Base-by-base conservation (phyloP, 2,888 invertebrate genomes). In the Drosophila affinis region DNA sequence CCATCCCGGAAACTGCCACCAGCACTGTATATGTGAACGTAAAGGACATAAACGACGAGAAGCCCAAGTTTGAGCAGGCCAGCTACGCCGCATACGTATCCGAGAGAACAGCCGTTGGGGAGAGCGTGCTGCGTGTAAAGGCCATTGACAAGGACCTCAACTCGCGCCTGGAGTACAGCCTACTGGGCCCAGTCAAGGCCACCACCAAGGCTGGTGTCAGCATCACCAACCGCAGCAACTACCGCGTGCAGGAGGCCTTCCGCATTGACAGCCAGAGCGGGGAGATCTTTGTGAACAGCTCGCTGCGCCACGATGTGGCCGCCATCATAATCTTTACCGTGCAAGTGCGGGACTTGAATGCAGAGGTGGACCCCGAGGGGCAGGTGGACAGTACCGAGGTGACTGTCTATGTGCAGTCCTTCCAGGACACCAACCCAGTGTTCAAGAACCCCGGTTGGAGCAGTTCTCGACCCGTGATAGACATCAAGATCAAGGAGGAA, bases 21-120 rank as follows among this genome's bases (percentile, higher is more conserved):
- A 95, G 96, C 0, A 95, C 95, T 0, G 95, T 95, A 0, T 95
- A 94, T 62, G 94, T 96, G 3, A 95, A 94, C 48, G 94, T 96
- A 3, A 93, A 94, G 79, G 96, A 96, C 79, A 95, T 96, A 0
- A 97, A 97, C 81, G 96, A 97, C 87, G 97, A 97, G 86, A 94
- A 96, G 17, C 97, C 97, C 0, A 94, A 91, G 68, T 97, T 97
- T 78, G 95, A 94, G 59, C 93, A 93, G 53, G 91, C 93, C 6
- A 94, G 94, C 75, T 94, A 94, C 58, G 93, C 94, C 0, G 94
- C 95, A 27, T 96, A 96, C 78, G 94, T 96, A 6, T 95, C 96
- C 0, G 96, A 96, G 89, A 93, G 95, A 79, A 94, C 95, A 0
- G 93, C 93, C 71, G 92, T 94, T 17, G 94, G 94, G 73, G 94